Conservation (phyloP, 2,888 invertebrate genomes). For the Dynastes hyllus region DNA sequence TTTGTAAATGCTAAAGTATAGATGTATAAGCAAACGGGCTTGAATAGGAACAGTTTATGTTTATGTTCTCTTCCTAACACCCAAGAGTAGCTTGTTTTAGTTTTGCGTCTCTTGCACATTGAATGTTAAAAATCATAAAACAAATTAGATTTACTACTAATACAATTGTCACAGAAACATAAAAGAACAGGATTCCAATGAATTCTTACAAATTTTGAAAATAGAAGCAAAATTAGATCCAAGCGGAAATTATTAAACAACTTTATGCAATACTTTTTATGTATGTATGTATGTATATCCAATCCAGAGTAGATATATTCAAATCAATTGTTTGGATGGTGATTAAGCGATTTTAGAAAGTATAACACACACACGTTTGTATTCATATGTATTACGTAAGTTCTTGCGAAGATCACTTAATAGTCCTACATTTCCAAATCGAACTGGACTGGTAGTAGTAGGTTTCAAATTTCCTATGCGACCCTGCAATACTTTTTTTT, state of each 20-base stretch:
- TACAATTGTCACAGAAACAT: too few relatives aligned
- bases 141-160: too few relatives aligned
- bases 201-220: not conserved
- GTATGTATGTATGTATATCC: not conserved
- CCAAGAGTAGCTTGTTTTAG: too few relatives aligned
- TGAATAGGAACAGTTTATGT: too few relatives aligned
- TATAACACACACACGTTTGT: slow-evolving; percentile 22
- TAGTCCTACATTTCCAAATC: slow-evolving; percentile 23
- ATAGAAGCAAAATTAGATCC: not conserved
- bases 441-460: slow-evolving; percentile 48
- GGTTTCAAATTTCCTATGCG: slow-evolving; percentile 56
- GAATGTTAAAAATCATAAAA: too few relatives aligned
- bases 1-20: too few relatives aligned
- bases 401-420: slow-evolving; percentile 24
- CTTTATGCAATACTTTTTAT: slow-evolving; percentile 8
- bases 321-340: slow-evolving; percentile 28
- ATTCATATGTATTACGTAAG: slow-evolving; percentile 10
- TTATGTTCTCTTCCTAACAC: too few relatives aligned
- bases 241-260: not conserved
- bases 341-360: slow-evolving; percentile 42
- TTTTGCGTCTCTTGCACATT: too few relatives aligned
- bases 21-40: too few relatives aligned
- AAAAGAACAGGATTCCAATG: not conserved
- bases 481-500: slow-evolving; percentile 62
- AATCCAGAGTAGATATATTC: slow-evolving; percentile 23